Conservation (phyloP, 1,140 invertebrate species). For the Cotesia vestalis region DNA sequence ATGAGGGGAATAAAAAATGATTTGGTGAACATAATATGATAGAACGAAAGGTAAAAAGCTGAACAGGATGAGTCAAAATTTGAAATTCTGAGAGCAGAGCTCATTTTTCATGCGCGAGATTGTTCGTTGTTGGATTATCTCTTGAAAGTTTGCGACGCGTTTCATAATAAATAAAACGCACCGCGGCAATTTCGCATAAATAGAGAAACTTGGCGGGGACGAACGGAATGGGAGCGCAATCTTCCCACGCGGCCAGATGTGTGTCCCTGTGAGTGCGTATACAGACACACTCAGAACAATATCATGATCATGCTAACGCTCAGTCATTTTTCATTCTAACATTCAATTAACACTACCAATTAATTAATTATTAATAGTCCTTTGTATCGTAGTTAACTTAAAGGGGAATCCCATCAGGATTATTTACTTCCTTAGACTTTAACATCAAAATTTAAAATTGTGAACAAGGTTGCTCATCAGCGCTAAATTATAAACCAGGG, state of each 20-base stretch:
- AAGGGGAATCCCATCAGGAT: too few relatives aligned
- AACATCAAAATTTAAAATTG: too few relatives aligned
- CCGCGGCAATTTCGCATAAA: slow-evolving; percentile 40
- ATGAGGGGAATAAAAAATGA: too few relatives aligned
- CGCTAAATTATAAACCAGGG: background rate
- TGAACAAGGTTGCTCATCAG: too few relatives aligned
- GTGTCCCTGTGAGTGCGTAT: slow-evolving; percentile 14
- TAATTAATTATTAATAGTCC: background rate
- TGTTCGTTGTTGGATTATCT: background rate
- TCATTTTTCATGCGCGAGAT: slow-evolving; percentile 18
- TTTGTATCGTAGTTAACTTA: too few relatives aligned
- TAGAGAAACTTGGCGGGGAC: slow-evolving; percentile 35
- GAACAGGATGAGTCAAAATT: background rate
- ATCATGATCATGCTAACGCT: background rate
- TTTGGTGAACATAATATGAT: background rate
- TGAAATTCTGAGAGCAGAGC: slow-evolving; percentile 3
- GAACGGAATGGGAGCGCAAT: slow-evolving; percentile 44
- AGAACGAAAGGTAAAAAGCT: background rate
- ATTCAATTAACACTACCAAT: background rate
- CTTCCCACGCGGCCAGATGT: slow-evolving; percentile 48
- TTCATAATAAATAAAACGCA: slow-evolving; percentile 43
- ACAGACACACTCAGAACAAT: background rate
- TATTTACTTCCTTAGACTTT: background rate
- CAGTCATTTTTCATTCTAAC: background rate
- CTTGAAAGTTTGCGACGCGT: slow-evolving; percentile 31